phyloP scores from a whole-genome alignment of 2,113 vertebrate species.

The Nesospiza acunhae region DNA sequence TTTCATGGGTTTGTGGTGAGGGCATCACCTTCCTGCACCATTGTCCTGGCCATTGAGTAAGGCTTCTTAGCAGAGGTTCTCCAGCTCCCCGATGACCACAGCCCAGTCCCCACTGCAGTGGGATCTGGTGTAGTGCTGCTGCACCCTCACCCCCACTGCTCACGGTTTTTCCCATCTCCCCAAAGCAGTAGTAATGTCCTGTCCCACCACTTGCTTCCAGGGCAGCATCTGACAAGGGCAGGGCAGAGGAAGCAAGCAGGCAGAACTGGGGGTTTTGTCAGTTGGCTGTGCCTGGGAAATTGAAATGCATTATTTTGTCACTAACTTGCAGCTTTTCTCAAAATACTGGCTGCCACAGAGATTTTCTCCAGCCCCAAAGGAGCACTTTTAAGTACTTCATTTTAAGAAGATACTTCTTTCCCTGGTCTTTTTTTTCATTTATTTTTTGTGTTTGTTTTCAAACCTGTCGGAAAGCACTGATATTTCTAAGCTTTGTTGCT shows the following conservation, averaged over 20 bases:
- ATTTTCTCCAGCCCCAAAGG: conserved; percentile 55
- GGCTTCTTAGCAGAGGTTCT: not conserved
- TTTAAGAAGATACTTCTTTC: conserved; percentile 22
- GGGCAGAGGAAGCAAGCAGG: not conserved
- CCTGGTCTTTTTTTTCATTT: not conserved
- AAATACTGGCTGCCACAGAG: not conserved
- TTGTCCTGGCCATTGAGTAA: not conserved
- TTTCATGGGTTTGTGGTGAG: rapidly evolving
- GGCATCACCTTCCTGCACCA: not conserved
- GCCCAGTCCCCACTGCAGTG: rapidly evolving
- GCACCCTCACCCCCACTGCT: not conserved
- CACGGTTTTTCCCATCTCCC: not conserved
- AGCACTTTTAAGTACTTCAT: conserved; percentile 42
- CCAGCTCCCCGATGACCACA: not conserved
- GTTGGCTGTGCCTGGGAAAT: not conserved
- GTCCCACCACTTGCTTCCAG: not conserved
- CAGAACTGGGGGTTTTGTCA: rapidly evolving
- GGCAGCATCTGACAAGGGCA: not conserved
- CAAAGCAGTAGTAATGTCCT: not conserved
- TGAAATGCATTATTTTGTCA: conserved; percentile 34
- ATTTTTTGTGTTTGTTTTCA: conserved; percentile 52
- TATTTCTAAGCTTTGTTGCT: conserved; percentile 5
- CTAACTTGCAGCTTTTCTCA: conserved; percentile 12
- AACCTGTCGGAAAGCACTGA: conserved; percentile 41
- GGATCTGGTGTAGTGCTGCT: rapidly evolving